A percentile compares a stretch with the other conserved stretches of the same genome.
Evolutionary conservation across 64 coral and sea anemone genomes (phyloP).

Genomic region (Dendronephthya gigantea): DNA sequence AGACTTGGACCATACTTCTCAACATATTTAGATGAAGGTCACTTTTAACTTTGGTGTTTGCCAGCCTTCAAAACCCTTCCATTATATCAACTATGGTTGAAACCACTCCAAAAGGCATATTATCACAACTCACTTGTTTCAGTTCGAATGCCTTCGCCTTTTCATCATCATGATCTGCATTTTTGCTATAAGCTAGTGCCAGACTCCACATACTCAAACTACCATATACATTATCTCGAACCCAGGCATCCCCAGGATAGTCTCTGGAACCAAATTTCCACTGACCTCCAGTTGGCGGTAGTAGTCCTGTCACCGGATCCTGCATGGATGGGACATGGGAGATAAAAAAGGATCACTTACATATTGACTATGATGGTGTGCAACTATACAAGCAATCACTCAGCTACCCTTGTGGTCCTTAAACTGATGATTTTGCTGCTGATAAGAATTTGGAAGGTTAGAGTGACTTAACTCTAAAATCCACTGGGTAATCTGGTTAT

Average conservation of each 20-base stretch:
- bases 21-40: no score
- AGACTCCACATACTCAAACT: slow-evolving; percentile 87
- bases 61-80: neutral
- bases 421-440: no score
- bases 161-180: slow-evolving; percentile 96
- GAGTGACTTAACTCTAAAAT: no score
- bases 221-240: slow-evolving; percentile 92
- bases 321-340: neutral
- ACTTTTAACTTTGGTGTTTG: no score
- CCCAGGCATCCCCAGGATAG: slow-evolving; percentile 74
- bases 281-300: slow-evolving; percentile 67
- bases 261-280: slow-evolving; percentile 37
- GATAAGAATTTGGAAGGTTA: no score
- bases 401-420: no score
- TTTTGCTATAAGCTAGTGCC: slow-evolving; percentile 84
- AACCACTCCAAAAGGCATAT: no score
- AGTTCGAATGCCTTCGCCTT: slow-evolving; percentile 84
- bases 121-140: slow-evolving; percentile 46
- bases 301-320: slow-evolving; percentile 93
- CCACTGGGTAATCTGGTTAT: no score
- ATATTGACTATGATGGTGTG: neutral
- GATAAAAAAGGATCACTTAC: neutral
- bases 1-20: no score
- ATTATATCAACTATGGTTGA: neutral
- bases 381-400: no score